phyloP scores from a whole-genome alignment of 2,888 invertebrate species.

The Abrostola tripartita region DNA sequence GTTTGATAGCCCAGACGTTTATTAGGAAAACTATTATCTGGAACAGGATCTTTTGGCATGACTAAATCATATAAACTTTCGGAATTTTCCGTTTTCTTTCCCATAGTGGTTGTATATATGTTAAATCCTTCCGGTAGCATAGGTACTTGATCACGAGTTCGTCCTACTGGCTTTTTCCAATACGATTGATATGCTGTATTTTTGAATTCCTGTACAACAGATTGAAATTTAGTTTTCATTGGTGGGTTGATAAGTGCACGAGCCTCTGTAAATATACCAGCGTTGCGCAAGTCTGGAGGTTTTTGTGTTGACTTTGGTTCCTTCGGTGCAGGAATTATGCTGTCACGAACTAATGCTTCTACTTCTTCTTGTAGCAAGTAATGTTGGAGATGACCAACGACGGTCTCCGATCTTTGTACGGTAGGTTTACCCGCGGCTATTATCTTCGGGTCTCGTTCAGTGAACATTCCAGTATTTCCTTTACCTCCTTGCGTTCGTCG shows the following conservation, averaged over 20 bases:
- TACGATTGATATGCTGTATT: slow-evolving; percentile 60
- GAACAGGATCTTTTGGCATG: slow-evolving; percentile 56
- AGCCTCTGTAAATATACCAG: slow-evolving; percentile 51
- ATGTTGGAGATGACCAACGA: slow-evolving; percentile 51
- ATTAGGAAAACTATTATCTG: slow-evolving; percentile 49
- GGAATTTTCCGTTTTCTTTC: slow-evolving; percentile 39
- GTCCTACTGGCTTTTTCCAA: slow-evolving; percentile 61
- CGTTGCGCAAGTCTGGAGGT: slow-evolving; percentile 55
- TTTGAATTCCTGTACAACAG: slow-evolving; percentile 61
- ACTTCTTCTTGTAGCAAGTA: slow-evolving; percentile 66
- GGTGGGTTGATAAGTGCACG: slow-evolving; percentile 60
- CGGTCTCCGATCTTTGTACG: slow-evolving; percentile 43
- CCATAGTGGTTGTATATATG: slow-evolving; percentile 53
- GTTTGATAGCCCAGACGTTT: slow-evolving; percentile 54
- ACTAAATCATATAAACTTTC: slow-evolving; percentile 60
- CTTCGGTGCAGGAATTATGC: slow-evolving; percentile 51
- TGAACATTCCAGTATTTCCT: slow-evolving; percentile 66
- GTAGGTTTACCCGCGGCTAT: slow-evolving; percentile 63
- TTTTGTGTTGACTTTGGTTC: slow-evolving; percentile 44
- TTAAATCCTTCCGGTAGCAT: slow-evolving; percentile 59
- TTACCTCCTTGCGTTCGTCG: slow-evolving; percentile 59
- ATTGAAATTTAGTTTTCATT: slow-evolving; percentile 60
- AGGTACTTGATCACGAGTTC: slow-evolving; percentile 56
- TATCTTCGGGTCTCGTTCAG: slow-evolving; percentile 60
- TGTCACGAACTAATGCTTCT: slow-evolving; percentile 63